Base-by-base conservation (phyloP, 2,113 vertebrate genomes). In the Gnathonemus echidnorhynchus region DNA sequence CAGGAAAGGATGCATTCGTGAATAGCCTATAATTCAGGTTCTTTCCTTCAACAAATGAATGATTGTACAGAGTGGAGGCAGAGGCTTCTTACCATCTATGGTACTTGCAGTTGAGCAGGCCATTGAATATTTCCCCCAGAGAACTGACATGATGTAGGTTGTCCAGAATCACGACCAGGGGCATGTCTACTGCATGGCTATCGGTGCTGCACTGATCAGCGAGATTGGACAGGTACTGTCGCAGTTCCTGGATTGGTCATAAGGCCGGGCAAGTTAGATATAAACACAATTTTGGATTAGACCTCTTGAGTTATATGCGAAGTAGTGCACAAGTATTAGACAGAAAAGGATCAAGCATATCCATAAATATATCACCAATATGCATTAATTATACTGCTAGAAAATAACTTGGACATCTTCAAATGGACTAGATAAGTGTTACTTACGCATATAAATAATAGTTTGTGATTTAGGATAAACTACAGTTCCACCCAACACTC, bases 111-210 rank as follows among this genome's bases (percentile, higher is more conserved):
- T 96, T 99, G 31, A 99, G 97, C 53, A 99, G 96, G 1, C 98
- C 98, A 0, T 98, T 99, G 92, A 99, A 99, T 93, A 99, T 98
- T 94, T 99, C 98, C 45, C 98, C 98, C 70, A 99, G 95, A 0
- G 98, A 99, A 94, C 97, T 97, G 92, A 99, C 95, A 0, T 99
- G 98, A 91, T 99, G 98, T 90, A 99, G 93, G 93, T 99, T 99
- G 93, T 99, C 98, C 94, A 99, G 93, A 90, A 99, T 99, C 91
- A 99, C 97, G 90, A 99, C 97, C 0, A 98, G 96, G 2, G 98
- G 98, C 96, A 97, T 94, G 90, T 98, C 98, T 21, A 93, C 94
- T 0, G 96, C 96, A 0, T 95, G 95, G 15, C 95, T 95, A 91
- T 97, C 97, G 0, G 96, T 96, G 89, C 96, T 96, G 91, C 98